phyloP scores from a whole-genome alignment of 2,797 vertebrate genomes.

The Typhlichthys subterraneus region DNA sequence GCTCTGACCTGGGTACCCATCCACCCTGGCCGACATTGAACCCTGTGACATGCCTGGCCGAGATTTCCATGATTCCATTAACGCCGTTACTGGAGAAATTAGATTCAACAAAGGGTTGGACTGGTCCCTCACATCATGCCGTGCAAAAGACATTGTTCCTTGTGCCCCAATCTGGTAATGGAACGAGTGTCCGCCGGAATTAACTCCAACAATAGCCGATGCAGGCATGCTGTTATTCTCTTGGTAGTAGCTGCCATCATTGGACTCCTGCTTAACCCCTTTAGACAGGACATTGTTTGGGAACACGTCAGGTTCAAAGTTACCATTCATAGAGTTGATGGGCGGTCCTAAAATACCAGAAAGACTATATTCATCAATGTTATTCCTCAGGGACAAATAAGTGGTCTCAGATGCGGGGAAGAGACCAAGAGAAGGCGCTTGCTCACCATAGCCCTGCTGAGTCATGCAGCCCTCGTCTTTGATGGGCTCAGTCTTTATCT shows the following conservation, averaged over 20 bases:
- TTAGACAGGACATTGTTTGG: conserved; percentile 85
- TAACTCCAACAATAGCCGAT: conserved; percentile 97
- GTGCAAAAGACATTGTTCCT: conserved; percentile 95
- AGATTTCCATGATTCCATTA: conserved; percentile 97
- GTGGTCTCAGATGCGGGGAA: conserved; percentile 94
- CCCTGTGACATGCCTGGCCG: conserved; percentile 80
- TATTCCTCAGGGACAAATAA: conserved; percentile 97
- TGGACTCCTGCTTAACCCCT: conserved; percentile 96
- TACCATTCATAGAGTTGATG: conserved; percentile 88
- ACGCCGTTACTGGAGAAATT: conserved; percentile 91
- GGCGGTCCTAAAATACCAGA: conserved; percentile 98
- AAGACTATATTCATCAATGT: conserved; percentile 97
- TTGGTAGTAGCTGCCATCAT: conserved; percentile 93
- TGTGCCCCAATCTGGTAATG: conserved; percentile 99
- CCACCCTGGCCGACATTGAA: conserved; percentile 84
- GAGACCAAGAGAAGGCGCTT: conserved; percentile 82
- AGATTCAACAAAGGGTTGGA: conserved; percentile 95
- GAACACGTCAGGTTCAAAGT: conserved; percentile 89
- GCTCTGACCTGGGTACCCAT: conserved; percentile 91
- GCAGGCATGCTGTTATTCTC: conserved; percentile 88
- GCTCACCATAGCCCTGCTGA: conserved; percentile 84
- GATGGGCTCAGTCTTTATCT: conserved; percentile 92
- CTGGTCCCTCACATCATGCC: conserved; percentile 91
- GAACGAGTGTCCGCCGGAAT: conserved; percentile 98
- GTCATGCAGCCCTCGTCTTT: conserved; percentile 91